These are phyloP conservation scores for Perca schrenkii DNA, from an alignment of 2,113 vertebrate species.

Conservation along the genomic window DNA sequence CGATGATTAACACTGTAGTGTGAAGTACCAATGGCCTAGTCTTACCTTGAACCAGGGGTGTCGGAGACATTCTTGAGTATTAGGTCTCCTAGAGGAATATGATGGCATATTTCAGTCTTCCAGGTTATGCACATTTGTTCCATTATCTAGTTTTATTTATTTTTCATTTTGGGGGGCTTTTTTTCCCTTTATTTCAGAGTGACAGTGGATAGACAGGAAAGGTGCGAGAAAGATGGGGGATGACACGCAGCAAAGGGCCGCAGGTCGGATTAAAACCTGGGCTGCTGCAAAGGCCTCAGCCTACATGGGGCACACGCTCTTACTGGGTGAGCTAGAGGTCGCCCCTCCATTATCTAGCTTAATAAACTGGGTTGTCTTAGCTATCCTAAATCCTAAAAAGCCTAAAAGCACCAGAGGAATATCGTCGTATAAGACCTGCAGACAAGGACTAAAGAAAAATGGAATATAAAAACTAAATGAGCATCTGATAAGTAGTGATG, in stretches of 20 bases:
- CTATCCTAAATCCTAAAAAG: background rate
- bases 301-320: no score
- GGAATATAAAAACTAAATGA: background rate
- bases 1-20: background rate
- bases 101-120: background rate
- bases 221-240: no score
- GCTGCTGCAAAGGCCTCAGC: no score
- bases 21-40: background rate
- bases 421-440: background rate
- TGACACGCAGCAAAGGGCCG: no score
- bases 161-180: no score
- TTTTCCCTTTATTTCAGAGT: no score
- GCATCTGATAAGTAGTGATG: background rate
- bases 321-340: no score
- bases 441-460: background rate
- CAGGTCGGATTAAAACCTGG: no score
- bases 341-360: background rate
- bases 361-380: background rate
- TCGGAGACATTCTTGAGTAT: slow-evolving; percentile 91
- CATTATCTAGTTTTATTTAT: background rate
- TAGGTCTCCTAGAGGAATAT: slow-evolving; percentile 88
- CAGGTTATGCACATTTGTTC: background rate
- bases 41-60: slow-evolving; percentile 98
- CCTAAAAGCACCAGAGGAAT: background rate
- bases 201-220: no score